Base-by-base conservation (phyloP, 2,888 invertebrate genomes). In the Archips crataeganus region DNA sequence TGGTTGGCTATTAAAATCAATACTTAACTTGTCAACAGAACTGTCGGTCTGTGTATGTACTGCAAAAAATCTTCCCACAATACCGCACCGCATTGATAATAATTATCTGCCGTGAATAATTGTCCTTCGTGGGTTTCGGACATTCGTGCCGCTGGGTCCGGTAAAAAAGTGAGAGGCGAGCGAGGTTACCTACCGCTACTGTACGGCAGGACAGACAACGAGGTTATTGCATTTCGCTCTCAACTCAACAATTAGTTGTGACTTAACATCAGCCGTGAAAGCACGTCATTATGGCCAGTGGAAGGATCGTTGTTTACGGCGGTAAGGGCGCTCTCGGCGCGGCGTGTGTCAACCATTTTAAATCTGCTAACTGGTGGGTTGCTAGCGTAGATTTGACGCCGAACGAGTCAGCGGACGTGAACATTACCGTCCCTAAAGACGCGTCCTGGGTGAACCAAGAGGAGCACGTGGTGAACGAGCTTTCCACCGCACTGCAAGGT, bases 311-410 rank as follows among this genome's bases (percentile, higher is more conserved):
- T 75, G 96, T 99, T 80, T 99, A 99, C 89, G 99, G 99, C 74
- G 99, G 99, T 57, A 97, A 97, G 89, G 99, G 99, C 76, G 99
- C 99, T 64, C 95, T 99, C 70, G 99, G 99, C 64, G 97, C 98
- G 2, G 97, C 97, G 60, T 97, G 98, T 86, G 97, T 99, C 15
- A 96, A 97, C 36, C 96, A 97, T 86, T 99, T 99, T 87, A 99
- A 99, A 93, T 95, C 96, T 2, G 96, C 98, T 72, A 98, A 98
- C 89, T 99, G 96, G 95, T 98, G 98, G 98, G 98, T 98, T 68
- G 97, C 97, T n/a, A 97, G 96, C 79, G 97, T 99, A 81, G 99
- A 99, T 87, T 92, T 98, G 80, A 95, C 94, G 79, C 95, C 96
- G 67, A 98, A 98, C 91, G 98, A 98, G 0, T 95, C 96, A 75